Conservation (phyloP, 2,113 vertebrate species). For the Oncorhynchus tshawytscha region DNA sequence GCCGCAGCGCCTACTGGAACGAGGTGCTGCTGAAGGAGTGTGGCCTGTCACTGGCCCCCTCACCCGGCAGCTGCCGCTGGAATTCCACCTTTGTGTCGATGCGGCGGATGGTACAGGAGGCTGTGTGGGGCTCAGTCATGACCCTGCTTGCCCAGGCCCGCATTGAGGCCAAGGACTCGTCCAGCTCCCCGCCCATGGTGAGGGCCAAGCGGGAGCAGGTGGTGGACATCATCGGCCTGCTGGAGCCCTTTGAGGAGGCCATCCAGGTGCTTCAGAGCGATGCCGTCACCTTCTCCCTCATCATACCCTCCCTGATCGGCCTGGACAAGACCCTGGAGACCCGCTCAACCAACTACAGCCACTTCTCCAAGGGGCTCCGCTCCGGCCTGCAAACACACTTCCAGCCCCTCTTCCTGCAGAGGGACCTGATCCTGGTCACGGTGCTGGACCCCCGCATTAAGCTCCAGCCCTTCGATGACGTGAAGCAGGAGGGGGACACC, state of each 20-base stretch:
- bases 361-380: constrained; percentile 69
- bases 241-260: constrained; percentile 71
- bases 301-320: constrained; percentile 66
- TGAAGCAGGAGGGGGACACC: constrained; percentile 21
- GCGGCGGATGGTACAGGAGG: constrained; percentile 63
- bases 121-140: constrained; percentile 61
- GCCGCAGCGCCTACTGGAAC: constrained; percentile 69
- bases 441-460: constrained; percentile 73
- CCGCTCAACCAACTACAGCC: constrained; percentile 55
- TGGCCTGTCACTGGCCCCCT: constrained; percentile 60
- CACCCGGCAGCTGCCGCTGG: constrained; percentile 63
- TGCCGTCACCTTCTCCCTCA: constrained; percentile 60
- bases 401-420: constrained; percentile 64
- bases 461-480: constrained; percentile 66
- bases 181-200: constrained; percentile 64
- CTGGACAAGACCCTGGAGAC: constrained; percentile 68
- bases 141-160: constrained; percentile 68
- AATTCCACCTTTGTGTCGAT: constrained; percentile 68
- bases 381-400: constrained; percentile 60
- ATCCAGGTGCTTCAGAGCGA: constrained; percentile 70
- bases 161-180: constrained; percentile 57
- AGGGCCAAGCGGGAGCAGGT: constrained; percentile 70
- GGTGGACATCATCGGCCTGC: constrained; percentile 66
- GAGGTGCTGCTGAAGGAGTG: constrained; percentile 68
- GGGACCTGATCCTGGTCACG: constrained; percentile 67